phyloP scores from a whole-genome alignment of 2,113 vertebrate species.

The Myxocyprinus asiaticus region DNA sequence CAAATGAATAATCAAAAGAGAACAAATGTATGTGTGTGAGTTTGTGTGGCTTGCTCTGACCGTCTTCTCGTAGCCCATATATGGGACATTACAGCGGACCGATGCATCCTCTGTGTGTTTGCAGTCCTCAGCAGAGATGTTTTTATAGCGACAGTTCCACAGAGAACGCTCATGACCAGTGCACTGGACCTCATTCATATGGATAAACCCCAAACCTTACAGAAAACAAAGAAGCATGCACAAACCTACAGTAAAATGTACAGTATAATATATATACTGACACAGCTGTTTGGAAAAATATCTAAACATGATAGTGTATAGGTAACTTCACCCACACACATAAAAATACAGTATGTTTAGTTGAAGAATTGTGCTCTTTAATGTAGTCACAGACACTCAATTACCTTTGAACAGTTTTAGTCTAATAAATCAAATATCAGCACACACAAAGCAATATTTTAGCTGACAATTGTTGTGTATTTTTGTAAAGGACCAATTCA shows the following conservation, averaged over 20 bases:
- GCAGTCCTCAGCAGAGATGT: conserved; percentile 90
- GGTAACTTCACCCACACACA: too few species aligned
- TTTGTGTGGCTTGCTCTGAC: conserved; percentile 72
- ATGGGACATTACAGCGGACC: conserved; percentile 87
- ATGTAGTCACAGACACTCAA: too few species aligned
- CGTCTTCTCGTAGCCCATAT: conserved; percentile 87
- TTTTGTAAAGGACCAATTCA: too few species aligned
- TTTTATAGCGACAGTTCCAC: conserved; percentile 86
- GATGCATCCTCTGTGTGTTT: conserved; percentile 85
- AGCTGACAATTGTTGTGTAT: too few species aligned
- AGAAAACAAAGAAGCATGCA: conserved; percentile 18
- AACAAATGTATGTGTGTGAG: neutral
- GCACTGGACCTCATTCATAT: conserved; percentile 92
- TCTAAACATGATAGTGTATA: neutral
- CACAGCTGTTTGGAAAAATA: too few species aligned
- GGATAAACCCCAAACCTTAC: conserved; percentile 88
- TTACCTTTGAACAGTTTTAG: too few species aligned
- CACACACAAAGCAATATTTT: too few species aligned
- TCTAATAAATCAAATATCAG: too few species aligned
- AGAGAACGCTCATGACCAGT: conserved; percentile 83
- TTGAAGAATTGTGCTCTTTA: too few species aligned
- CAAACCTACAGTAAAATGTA: neutral
- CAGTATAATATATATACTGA: neutral
- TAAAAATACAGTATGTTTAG: too few species aligned
- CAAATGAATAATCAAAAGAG: neutral